Base-by-base conservation (phyloP, 23 tunicate species). In the Phallusia fumigata region DNA sequence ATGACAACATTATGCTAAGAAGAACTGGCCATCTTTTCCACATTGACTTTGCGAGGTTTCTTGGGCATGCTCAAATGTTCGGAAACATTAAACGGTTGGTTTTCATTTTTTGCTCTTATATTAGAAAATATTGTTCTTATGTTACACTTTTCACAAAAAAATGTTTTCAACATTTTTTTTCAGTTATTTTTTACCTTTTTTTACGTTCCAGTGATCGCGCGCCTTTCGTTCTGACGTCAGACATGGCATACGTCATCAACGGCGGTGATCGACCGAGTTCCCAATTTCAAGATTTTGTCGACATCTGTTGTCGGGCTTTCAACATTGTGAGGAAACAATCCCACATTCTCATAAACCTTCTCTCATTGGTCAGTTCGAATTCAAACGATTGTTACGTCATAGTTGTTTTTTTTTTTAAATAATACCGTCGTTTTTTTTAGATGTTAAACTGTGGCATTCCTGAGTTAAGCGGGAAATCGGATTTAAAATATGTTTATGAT, bases 171-270 rank as follows among this genome's bases (percentile, higher is more conserved):
- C n/a, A 15, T 51, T 18, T 13, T 13, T 51, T 13, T 51, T 18
- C 15, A 13, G 18, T 13, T 15, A 15, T 15, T 13, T 40, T 40
- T 5, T 40, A 15, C 15, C 15, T 13, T 51, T 40, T 40, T 3
- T 10, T 40, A 32, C 87, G 52, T 31, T 83, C 18, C n/a, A 90
- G 95, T 44, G 95, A 90, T 36, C 92, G 99, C 11, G 99, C 99
- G 8, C 99, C 99, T 1, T 97, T 97, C 80, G 99, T 97, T 30
- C 87, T 97, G 75, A 92, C 99, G 47, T 88, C 97, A 69, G 99
- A 97, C 85, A 97, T 97, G 99, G 99, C 97, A 30, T 92, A 88
- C 82, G 99, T 97, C 45, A 97, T 97, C 80, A 97, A 97, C 85
- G 97, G 96, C 3, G 99, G 99, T 16, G 99, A 92, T 64, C 84